phyloP scores from a whole-genome alignment of 1,140 invertebrate species.

The Trigoniulus corallinus region DNA sequence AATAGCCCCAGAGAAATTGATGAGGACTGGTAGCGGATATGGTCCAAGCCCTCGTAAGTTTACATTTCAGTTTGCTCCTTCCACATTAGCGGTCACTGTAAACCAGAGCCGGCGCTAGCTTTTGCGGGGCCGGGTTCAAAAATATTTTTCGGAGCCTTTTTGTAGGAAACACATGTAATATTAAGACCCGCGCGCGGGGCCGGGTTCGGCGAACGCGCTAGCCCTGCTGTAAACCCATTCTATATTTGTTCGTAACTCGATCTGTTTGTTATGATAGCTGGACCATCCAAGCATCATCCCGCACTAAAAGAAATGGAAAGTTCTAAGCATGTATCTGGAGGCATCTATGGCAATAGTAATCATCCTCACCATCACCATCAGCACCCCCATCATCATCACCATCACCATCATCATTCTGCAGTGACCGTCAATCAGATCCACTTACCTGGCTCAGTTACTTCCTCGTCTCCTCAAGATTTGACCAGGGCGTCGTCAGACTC shows the following conservation, averaged over 20 bases:
- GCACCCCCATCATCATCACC: slow-evolving; percentile 32
- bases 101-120: too few species aligned
- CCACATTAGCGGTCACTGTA: too few species aligned
- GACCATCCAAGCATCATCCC: slow-evolving; percentile 21
- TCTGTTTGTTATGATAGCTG: neutral
- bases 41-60: slow-evolving; percentile 30
- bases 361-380: slow-evolving; percentile 33
- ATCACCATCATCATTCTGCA: slow-evolving; percentile 12
- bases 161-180: too few species aligned
- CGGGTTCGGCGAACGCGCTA: too few species aligned
- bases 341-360: slow-evolving; percentile 15
- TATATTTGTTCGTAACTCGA: neutral
- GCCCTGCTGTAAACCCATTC: too few species aligned
- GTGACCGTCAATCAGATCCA: slow-evolving; percentile 19
- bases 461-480: neutral
- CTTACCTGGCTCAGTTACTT: slow-evolving; percentile 15
- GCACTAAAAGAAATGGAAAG: slow-evolving; percentile 6
- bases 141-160: too few species aligned
- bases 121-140: too few species aligned
- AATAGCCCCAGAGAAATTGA: slow-evolving; percentile 87
- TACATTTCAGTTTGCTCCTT: slow-evolving; percentile 13
- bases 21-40: slow-evolving; percentile 75
- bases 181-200: too few species aligned
- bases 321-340: neutral
- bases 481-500: neutral